Evolutionary conservation across 2,113 vertebrate species (phyloP).

Genomic region (Echinops telfairi): DNA sequence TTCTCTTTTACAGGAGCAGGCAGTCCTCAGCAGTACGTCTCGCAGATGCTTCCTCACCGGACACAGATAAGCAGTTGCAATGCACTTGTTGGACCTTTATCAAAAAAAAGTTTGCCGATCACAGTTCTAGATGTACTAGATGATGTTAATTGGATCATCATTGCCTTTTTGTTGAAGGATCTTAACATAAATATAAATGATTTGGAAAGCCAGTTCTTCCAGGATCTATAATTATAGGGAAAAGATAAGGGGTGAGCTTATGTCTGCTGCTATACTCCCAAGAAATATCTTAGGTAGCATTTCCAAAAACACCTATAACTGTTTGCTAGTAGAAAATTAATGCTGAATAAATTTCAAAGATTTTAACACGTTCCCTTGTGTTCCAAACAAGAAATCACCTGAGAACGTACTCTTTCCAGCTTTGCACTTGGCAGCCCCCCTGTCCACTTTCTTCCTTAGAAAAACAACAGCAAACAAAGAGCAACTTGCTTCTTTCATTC

Average conservation of each 20-base stretch:
- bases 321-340: constrained; percentile 44
- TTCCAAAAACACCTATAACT: background rate
- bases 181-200: background rate
- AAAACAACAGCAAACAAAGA: constrained; percentile 38
- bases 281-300: constrained; percentile 25
- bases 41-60: background rate
- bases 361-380: constrained; percentile 33
- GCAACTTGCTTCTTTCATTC: constrained; percentile 32
- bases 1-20: background rate
- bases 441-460: constrained; percentile 37
- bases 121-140: background rate
- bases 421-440: background rate
- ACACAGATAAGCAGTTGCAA: background rate
- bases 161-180: constrained; percentile 9
- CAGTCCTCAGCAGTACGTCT: background rate
- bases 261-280: constrained; percentile 17
- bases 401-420: constrained; percentile 56
- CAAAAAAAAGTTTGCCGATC: background rate
- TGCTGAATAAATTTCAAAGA: constrained; percentile 42
- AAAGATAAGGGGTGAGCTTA: constrained; percentile 12
- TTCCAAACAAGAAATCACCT: constrained; percentile 61
- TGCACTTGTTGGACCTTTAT: background rate
- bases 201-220: background rate
- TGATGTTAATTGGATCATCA: background rate
- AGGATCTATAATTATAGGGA: background rate